Conservation (phyloP, 2,888 invertebrate species). For the Schrankia costaestrigalis region DNA sequence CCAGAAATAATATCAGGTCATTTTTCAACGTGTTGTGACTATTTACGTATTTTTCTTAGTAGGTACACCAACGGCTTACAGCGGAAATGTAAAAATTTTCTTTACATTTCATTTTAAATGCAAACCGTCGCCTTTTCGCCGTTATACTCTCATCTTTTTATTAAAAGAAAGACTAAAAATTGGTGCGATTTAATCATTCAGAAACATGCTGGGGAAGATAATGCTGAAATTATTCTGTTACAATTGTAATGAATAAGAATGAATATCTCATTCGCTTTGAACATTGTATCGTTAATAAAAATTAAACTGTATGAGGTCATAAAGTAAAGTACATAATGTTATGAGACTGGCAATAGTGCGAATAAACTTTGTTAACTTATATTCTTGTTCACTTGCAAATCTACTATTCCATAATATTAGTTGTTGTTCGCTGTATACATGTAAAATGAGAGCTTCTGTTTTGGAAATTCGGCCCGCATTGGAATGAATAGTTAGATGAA, state of each 20-base stretch:
- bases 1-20: too few relatives aligned
- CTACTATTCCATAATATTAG: conserved; percentile 17
- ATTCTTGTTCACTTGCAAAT: conserved; percentile 15
- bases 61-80: too few relatives aligned
- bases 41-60: too few relatives aligned
- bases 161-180: conserved; percentile 49
- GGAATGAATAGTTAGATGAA: conserved; percentile 34
- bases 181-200: conserved; percentile 67
- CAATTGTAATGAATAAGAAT: conserved; percentile 67
- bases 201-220: conserved; percentile 58
- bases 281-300: conserved; percentile 52
- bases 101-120: conserved; percentile 34
- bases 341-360: conserved; percentile 11
- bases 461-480: conserved; percentile 34
- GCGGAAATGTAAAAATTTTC: too few relatives aligned
- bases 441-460: conserved; percentile 28
- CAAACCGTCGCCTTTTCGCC: conserved; percentile 26
- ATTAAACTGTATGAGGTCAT: conserved; percentile 35
- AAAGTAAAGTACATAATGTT: conserved; percentile 7
- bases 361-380: conserved; percentile 19
- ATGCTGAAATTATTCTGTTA: conserved; percentile 66
- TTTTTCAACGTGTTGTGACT: too few relatives aligned
- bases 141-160: conserved; percentile 31
- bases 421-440: conserved; percentile 17
- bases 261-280: conserved; percentile 58